Evolutionary conservation across 2,113 vertebrate species (phyloP), one percentile per base, ranked within the genome.

Genomic region (Origma solitaria): DNA sequence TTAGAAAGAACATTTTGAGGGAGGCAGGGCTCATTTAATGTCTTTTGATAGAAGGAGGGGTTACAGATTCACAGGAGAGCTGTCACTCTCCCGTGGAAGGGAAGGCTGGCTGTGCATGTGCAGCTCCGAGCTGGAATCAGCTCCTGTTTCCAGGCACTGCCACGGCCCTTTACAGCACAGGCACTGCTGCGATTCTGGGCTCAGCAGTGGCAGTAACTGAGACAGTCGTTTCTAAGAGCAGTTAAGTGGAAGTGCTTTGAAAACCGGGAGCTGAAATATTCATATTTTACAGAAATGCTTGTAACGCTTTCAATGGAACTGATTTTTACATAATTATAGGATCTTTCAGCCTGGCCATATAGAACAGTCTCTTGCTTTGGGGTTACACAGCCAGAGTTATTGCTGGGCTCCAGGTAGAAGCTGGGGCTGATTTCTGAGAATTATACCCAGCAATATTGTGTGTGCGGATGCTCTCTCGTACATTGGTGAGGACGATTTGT

Each of bases 261-360:
- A 88, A 86, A 84, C 17, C 73, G 37, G 56, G 65, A 88, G 51
- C 69, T 86, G 33, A 86, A 94, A 88, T 82, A 86, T 42, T 77
- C 20, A 1, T 21, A 1, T 82, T 77, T 88, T 57, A 30, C 53
- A 78, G 72, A 79, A 84, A 44, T 0, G 3, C 25, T 88, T 61
- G 60, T 21, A 49, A 15, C 33, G 65, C 38, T 84, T 86, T 60
- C 68, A 81, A 16, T n/a, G 7, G 16, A 42, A n/a, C 31, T 16
- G 64, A 14, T 42, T 77, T 72, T 84, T 18, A 10, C 7, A 37
- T n/a, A 35, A 33, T 35, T 78, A 9, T 8, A 21, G 38, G 33
- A 31, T 75, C 42, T 75, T 78, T 58, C 68, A 83, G 47, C 51
- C 66, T 78, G 71, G 37, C 33, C 15, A 1, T 27, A 4, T 3